Percentiles rank a stretch among this genome's conserved stretches.
These are phyloP conservation scores for Erythrocercus mccallii DNA, from an alignment of 2,113 vertebrate species.

Conservation along the genomic window DNA sequence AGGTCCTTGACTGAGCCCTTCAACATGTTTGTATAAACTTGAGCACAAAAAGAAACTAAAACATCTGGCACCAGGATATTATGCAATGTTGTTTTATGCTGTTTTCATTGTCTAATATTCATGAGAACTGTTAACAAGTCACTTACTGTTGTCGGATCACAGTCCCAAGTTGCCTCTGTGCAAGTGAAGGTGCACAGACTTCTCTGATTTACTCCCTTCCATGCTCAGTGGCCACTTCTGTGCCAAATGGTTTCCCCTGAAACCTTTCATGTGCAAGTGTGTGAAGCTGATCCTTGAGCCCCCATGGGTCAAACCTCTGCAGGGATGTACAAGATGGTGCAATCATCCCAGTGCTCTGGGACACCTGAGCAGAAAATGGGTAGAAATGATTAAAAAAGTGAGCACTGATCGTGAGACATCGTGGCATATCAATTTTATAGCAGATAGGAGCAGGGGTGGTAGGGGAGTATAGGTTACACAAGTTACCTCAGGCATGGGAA, in stretches of 20 bases:
- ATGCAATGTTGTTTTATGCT: constrained; percentile 24
- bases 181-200: not conserved
- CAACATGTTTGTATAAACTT: constrained; percentile 38
- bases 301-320: not conserved
- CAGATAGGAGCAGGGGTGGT: not conserved
- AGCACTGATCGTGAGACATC: accelerated
- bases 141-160: not conserved
- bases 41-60: constrained; percentile 27
- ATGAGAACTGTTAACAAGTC: not conserved
- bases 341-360: not conserved
- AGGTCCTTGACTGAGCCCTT: not conserved
- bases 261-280: not conserved
- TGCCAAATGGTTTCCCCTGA: not conserved
- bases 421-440: accelerated
- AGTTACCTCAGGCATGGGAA: accelerated
- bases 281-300: not conserved
- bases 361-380: not conserved
- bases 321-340: no score
- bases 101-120: constrained; percentile 9
- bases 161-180: not conserved
- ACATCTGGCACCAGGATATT: constrained; percentile 48
- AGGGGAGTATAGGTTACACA: not conserved
- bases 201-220: not conserved
- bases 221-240: not conserved
- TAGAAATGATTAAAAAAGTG: not conserved